Base-by-base conservation (phyloP, 1,140 invertebrate genomes). In the Scaptodrosophila lebanonensis region DNA sequence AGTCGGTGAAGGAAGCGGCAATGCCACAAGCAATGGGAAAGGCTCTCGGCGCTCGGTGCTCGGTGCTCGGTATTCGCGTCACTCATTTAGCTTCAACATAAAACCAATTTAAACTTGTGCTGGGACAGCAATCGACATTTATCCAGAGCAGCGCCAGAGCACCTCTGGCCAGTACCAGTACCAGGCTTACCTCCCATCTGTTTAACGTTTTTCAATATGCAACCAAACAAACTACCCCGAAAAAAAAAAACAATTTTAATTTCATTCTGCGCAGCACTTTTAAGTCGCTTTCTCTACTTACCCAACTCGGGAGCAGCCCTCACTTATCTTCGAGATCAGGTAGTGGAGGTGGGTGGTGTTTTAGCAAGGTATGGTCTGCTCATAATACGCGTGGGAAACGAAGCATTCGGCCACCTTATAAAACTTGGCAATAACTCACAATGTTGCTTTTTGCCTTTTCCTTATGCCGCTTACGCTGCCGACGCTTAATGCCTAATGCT, bases 1-100 rank as follows among this genome's bases (percentile, higher is more conserved):
- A n/a, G n/a, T n/a, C n/a, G n/a, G n/a, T n/a, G n/a, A n/a, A n/a
- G n/a, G n/a, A n/a, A n/a, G n/a, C n/a, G n/a, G n/a, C n/a, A n/a
- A n/a, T n/a, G n/a, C n/a, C n/a, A n/a, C n/a, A n/a, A n/a, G n/a
- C n/a, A n/a, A n/a, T n/a, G n/a, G n/a, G n/a, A n/a, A n/a, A n/a
- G n/a, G n/a, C n/a, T n/a, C n/a, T n/a, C n/a, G n/a, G n/a, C n/a
- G n/a, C n/a, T n/a, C n/a, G n/a, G n/a, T n/a, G n/a, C n/a, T n/a
- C n/a, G n/a, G n/a, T n/a, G n/a, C n/a, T n/a, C n/a, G n/a, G n/a
- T n/a, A 25, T 25, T 58, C 40, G 33, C 58, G 60, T 63, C 71
- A 75, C 69, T 79, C 68, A 79, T 79, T 79, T 79, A 75, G 73
- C 75, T 79, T 79, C 75, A 79, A 79, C 73, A 82, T 79, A 79